Percentiles rank a stretch among this genome's conserved stretches.
These are phyloP conservation scores for Drosophila mulleri DNA, from an alignment of 2,888 invertebrate genomes.

Conservation along the genomic window DNA sequence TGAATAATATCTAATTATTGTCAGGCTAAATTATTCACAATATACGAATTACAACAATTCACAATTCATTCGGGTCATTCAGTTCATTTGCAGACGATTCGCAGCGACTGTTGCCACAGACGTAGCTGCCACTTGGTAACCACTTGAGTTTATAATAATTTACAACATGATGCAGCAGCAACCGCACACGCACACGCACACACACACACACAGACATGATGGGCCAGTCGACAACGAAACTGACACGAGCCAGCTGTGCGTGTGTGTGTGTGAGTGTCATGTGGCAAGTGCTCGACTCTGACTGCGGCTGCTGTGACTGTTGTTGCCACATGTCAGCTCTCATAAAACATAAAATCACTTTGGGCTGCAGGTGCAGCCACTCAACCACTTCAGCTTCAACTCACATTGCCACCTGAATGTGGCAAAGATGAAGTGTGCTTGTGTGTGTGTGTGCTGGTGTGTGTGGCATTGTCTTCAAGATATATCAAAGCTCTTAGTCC, in stretches of 20 bases:
- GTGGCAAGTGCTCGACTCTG: conserved; percentile 48
- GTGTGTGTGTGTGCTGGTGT: conserved; percentile 22
- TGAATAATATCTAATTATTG: conserved; percentile 30
- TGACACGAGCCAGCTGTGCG: conserved; percentile 48
- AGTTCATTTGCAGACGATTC: conserved; percentile 48
- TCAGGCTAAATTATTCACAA: not conserved
- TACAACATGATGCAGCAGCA: conserved; percentile 66
- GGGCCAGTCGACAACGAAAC: conserved; percentile 55
- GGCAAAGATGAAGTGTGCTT: conserved; percentile 35
- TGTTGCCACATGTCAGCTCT: conserved; percentile 77
- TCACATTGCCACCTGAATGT: conserved; percentile 45
- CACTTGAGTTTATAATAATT: conserved; percentile 73
- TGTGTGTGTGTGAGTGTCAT: conserved; percentile 32
- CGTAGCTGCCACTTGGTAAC: conserved; percentile 51
- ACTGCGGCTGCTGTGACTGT: conserved; percentile 64
- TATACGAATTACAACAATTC: not conserved
- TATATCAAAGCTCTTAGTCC: conserved; percentile 24
- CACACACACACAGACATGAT: conserved; percentile 21
- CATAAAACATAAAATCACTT: conserved; percentile 78
- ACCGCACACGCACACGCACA: conserved; percentile 45
- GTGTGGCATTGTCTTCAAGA: conserved; percentile 49
- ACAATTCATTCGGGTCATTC: conserved; percentile 4
- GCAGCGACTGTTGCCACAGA: conserved; percentile 44
- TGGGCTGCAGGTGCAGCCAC: conserved; percentile 52
- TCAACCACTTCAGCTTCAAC: conserved; percentile 30